Evolutionary conservation across 2,113 vertebrate species (phyloP), one percentile per base, ranked within the genome.

Genomic region (Ceyx cyanopectus): DNA sequence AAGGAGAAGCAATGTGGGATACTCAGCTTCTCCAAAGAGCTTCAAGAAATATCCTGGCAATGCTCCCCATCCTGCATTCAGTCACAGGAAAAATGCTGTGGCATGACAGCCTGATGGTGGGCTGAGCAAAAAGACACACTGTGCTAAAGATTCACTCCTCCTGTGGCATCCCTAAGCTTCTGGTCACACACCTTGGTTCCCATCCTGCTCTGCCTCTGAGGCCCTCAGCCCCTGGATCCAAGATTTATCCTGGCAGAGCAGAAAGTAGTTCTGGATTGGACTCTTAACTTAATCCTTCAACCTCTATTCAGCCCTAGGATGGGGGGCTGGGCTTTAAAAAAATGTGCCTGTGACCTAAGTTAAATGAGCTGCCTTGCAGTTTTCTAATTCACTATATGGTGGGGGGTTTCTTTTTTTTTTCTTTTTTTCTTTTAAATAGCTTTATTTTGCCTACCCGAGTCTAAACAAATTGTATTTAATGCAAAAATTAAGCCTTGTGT

Each of bases 401-500:
- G 48, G 48, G 22, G 37, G 37, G 10, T 66, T 63, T 79, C 48
- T 53, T 66, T 87, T 85, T 87, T 88, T 40, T 66, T 63, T 79
- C 53, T 53, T 66, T 87, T 87, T 87, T 88, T 34, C 34, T 58
- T 48, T 90, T 54, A 74, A 93, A 91, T 89, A 76, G 79, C 24
- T 92, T 83, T 94, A 81, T 96, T 89, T 97, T 21, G 15, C 82
- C 85, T 92, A 67, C 66, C 41, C 26, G 2, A 88, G 74, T 95
- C 79, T 91, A 94, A 93, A 97, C 90, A 96, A 95, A 93, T 96
- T 91, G 66, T 96, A 87, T 91, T 95, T 96, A 97, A 97, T 96
- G 83, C 91, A 96, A 91, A 92, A 96, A 89, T 88, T 93, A 94
- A 93, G 91, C 92, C 89, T 86, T 89, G 89, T 94, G 86, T 96